Evolutionary conservation across 2,797 vertebrate species (phyloP).

Genomic region (Mormyrops boulengeri): DNA sequence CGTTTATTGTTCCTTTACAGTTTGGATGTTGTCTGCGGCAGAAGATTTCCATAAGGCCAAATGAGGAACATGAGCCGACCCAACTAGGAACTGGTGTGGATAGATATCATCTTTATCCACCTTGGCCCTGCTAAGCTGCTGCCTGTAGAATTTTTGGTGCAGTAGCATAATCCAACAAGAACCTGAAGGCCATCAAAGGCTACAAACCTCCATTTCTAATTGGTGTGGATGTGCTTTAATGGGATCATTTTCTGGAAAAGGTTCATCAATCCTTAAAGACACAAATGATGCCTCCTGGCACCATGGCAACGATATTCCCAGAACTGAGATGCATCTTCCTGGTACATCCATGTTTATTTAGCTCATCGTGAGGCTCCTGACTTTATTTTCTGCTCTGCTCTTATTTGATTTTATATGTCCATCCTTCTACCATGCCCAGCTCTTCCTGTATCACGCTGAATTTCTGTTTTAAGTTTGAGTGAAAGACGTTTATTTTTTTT

Average conservation of each 20-base stretch:
- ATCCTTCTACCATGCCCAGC: background rate
- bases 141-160: background rate
- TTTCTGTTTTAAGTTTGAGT: background rate
- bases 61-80: background rate
- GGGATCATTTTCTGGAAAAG: background rate
- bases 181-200: background rate
- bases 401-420: background rate
- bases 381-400: background rate
- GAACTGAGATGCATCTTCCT: slow-evolving; percentile 29
- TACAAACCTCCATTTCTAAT: background rate
- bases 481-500: background rate
- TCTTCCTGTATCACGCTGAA: background rate
- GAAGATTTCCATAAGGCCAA: background rate
- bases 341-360: slow-evolving; percentile 36
- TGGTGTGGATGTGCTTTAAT: background rate
- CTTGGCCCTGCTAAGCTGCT: slow-evolving; percentile 49
- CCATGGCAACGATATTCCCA: background rate
- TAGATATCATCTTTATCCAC: slow-evolving; percentile 47
- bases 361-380: slow-evolving; percentile 38
- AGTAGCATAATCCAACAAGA: background rate
- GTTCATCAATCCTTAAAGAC: background rate
- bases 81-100: background rate
- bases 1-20: background rate
- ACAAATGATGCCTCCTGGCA: slow-evolving; percentile 14
- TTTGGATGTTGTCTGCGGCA: background rate